Evolutionary conservation across 2,888 invertebrate genomes (phyloP).

Genomic region (Parnassius orleans): DNA sequence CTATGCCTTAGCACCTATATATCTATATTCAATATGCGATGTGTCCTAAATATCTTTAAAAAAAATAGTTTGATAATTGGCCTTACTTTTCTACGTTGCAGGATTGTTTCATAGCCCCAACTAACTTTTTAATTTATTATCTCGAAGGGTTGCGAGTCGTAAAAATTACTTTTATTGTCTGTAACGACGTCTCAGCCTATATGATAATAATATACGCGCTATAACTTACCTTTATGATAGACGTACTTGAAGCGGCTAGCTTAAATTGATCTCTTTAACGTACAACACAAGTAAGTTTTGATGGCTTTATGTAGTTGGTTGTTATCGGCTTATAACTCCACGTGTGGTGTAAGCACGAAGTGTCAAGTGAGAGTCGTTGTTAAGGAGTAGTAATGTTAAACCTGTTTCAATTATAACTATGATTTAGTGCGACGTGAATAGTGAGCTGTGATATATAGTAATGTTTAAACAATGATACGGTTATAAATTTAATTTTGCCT

Average conservation of each 20-base stretch:
- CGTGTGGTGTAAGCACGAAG: slow-evolving; percentile 63
- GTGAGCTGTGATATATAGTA: slow-evolving; percentile 59
- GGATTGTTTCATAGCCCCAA: slow-evolving; percentile 70
- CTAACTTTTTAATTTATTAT: slow-evolving; percentile 76
- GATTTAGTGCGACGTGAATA: slow-evolving; percentile 75
- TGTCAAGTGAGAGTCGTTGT: slow-evolving; percentile 70
- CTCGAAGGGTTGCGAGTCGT: slow-evolving; percentile 73
- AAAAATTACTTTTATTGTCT: slow-evolving; percentile 81
- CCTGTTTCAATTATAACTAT: slow-evolving; percentile 60
- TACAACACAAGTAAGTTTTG: slow-evolving; percentile 3
- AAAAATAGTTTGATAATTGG: not conserved
- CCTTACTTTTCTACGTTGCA: not conserved
- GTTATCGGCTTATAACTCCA: slow-evolving; percentile 35
- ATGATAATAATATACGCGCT: slow-evolving; percentile 74
- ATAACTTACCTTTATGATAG: slow-evolving; percentile 65
- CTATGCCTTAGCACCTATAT: too few species aligned
- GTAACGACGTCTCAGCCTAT: slow-evolving; percentile 79
- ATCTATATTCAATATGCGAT: too few species aligned
- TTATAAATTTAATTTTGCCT: slow-evolving; percentile 47
- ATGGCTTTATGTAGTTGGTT: slow-evolving; percentile 35
- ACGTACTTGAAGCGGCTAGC: slow-evolving; percentile 39
- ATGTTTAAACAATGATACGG: slow-evolving; percentile 58
- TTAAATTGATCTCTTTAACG: slow-evolving; percentile 38
- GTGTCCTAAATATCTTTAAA: too few species aligned
- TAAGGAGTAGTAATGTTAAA: slow-evolving; percentile 62